These are phyloP conservation scores for Cephalotes varians DNA, from an alignment of 2,888 invertebrate species.

Conservation along the genomic window DNA sequence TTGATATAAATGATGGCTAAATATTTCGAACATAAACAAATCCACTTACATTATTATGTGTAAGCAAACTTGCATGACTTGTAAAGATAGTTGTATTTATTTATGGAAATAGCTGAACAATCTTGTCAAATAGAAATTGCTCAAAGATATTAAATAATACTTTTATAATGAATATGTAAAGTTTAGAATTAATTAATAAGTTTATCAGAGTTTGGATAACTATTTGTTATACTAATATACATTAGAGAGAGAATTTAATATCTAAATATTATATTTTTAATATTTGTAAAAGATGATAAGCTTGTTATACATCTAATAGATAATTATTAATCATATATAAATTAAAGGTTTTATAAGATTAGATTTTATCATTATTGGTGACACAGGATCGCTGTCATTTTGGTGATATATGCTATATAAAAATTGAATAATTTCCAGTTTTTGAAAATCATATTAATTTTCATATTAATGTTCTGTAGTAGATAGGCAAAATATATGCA, in stretches of 20 bases:
- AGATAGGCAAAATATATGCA: conserved; percentile 53
- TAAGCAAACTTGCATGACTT: conserved; percentile 26
- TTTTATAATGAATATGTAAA: neutral
- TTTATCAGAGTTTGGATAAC: neutral
- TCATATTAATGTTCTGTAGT: conserved; percentile 41
- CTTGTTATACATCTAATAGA: neutral
- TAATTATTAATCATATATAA: neutral
- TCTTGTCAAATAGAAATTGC: neutral
- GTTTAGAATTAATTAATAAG: neutral
- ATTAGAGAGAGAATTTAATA: neutral
- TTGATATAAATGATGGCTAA: conserved; percentile 37
- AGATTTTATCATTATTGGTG: neutral
- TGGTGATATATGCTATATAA: neutral
- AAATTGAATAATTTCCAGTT: conserved; percentile 1
- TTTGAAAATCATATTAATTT: conserved; percentile 15
- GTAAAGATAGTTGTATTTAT: conserved; percentile 29
- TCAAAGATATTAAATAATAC: neutral
- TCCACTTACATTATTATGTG: conserved; percentile 8
- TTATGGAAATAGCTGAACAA: neutral
- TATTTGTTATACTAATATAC: neutral
- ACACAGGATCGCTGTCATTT: neutral
- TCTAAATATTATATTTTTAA: neutral
- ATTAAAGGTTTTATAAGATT: neutral
- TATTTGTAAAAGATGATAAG: neutral
- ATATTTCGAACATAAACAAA: neutral